Base-by-base conservation (phyloP, 2,113 vertebrate genomes). In the Elephantulus edwardii region DNA sequence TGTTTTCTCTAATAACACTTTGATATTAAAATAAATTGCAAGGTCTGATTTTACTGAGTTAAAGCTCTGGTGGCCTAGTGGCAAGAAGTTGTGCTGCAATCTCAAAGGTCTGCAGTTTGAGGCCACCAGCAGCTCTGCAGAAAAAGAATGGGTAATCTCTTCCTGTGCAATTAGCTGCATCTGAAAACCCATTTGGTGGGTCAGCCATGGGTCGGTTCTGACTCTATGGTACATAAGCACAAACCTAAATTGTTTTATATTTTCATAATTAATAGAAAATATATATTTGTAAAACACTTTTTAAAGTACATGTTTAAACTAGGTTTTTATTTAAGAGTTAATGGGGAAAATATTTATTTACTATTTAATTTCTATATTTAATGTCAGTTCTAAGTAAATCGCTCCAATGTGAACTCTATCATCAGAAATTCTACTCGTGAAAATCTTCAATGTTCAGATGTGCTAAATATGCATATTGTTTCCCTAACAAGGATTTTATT, bases 321-420 rank as follows among this genome's bases (percentile, higher is more conserved):
- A 40, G 1, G n/a, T 60, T 84, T 71, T 56, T 14, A 56, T 52
- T 85, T 82, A 42, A 8, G 1, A 60, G 8, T 88, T 90, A 91
- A 46, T 7, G 14, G 13, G 30, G 38, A 6, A 91, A 58, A 30
- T 11, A 80, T 93, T 92, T 13, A 92, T 48, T 90, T 86, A 50
- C 72, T 19, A 77, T 82, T 54, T 93, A 10, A 52, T 35, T 62
- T 78, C 86, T 58, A 68, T 81, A 68, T 81, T 88, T 81, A 38
- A 89, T 62, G 12, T 58, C 24, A 94, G 5, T 77, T n/a, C 70
- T 14, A 64, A 48, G 64, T 16, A 83, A 86, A 93, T 86, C 77
- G 12, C 12, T 64, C 13, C 26, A 70, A 8, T 8, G 13, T 80
- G 8, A 13, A 52, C 44, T 91, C 83, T 58, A 89, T 58, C 84